Conservation (phyloP, 2,113 vertebrate genomes). For the Microcebus ravelobensis region DNA sequence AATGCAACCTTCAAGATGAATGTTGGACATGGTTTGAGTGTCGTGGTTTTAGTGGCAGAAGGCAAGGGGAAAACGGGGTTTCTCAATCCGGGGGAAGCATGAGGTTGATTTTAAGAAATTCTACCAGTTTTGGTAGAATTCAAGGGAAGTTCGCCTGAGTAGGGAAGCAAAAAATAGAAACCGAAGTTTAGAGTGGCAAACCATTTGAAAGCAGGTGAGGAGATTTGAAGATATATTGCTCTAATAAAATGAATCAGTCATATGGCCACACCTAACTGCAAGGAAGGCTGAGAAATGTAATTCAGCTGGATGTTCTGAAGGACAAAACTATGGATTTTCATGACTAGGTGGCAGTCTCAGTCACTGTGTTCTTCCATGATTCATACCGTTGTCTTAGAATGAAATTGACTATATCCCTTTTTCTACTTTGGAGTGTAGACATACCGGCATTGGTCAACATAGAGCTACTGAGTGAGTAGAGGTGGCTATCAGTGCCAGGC, state of each 20-base stretch:
- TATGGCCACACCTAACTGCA: background rate
- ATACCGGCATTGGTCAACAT: background rate
- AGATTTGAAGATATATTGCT: background rate
- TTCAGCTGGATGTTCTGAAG: background rate
- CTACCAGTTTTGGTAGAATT: background rate
- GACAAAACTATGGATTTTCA: background rate
- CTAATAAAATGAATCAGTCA: background rate
- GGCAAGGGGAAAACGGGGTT: background rate
- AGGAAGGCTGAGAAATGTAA: background rate
- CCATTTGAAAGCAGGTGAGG: background rate
- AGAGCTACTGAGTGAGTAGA: background rate
- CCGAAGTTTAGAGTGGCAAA: background rate
- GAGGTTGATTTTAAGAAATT: background rate
- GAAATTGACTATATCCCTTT: background rate
- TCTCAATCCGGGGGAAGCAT: constrained; percentile 5
- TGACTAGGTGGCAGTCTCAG: background rate
- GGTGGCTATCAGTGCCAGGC: background rate
- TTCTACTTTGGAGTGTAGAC: background rate
- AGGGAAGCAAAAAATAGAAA: background rate
- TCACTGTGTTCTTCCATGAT: background rate
- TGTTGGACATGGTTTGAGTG: background rate
- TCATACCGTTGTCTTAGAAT: background rate
- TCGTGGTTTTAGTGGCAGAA: background rate
- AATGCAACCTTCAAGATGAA: constrained; percentile 17
- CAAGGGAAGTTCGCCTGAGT: background rate